Base-by-base conservation (phyloP, 2,797 vertebrate species). In the Argentina silus region DNA sequence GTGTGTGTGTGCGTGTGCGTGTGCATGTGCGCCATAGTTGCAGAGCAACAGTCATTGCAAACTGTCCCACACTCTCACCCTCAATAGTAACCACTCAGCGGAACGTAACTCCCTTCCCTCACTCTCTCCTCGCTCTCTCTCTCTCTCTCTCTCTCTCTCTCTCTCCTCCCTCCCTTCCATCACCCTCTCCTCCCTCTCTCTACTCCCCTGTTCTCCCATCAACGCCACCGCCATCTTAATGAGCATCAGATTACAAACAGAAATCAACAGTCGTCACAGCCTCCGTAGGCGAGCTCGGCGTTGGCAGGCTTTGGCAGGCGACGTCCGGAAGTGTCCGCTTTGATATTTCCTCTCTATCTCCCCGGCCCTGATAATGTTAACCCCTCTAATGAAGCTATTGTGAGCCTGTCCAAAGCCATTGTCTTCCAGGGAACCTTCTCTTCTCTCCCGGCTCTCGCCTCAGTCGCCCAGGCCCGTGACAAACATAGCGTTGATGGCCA, bases 341-440 rank as follows among this genome's bases (percentile, higher is more conserved):
- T 93, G 91, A 93, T 94, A 93, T 93, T 94, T 93, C 88, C 83
- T 83, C 84, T 64, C 85, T 91, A 89, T 92, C 88, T 90, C 87
- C 65, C 80, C 62, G 83, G 88, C 88, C 88, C 90, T 87, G 92
- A 94, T 94, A 94, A 93, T 85, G 88, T 89, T 89, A 90, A 90
- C 88, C 87, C 82, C 87, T 88, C 90, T 94, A 95, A 95, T 96
- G 94, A 96, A 93, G 92, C 93, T 93, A 93, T 96, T 96, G 93
- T 94, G 91, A 74, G 85, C 83, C 93, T 94, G 93, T 95, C 93
- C 76, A 67, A 89, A 89, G 86, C 89, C 78, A 93, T 94, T 93
- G 93, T 94, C 93, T 93, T 92, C 89, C 79, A 11, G 77, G 86
- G 79, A 86, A 85, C 87, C 87, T 88, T 89, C 85, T 81, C 89